Evolutionary conservation across 2,113 vertebrate genomes (phyloP).

Genomic region (Callocephalon fimbriatum): DNA sequence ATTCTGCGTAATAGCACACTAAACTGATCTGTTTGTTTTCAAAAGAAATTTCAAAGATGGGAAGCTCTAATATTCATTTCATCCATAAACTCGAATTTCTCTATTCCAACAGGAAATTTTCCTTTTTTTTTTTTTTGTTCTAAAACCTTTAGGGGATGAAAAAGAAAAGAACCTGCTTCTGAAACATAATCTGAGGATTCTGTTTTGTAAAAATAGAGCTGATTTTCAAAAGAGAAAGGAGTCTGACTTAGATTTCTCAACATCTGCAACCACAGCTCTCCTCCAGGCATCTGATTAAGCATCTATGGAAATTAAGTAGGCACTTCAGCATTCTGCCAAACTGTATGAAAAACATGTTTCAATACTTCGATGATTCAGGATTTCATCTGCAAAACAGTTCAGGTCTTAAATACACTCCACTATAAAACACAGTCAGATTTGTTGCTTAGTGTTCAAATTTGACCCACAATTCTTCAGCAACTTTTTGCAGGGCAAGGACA

Average conservation of each 20-base stretch:
- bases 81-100: background rate
- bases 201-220: conserved; percentile 15
- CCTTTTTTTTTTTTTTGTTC: background rate
- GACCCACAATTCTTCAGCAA: background rate
- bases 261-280: conserved; percentile 44
- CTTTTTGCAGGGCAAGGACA: background rate
- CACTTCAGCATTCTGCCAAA: conserved; percentile 11
- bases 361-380: background rate
- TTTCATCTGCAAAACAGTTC: background rate
- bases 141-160: background rate
- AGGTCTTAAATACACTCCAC: background rate
- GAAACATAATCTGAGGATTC: background rate
- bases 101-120: background rate
- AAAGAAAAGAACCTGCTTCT: background rate
- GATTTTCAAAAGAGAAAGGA: conserved; percentile 7
- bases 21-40: background rate
- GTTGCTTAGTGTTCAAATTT: background rate
- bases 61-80: background rate
- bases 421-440: background rate
- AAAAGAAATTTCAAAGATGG: background rate
- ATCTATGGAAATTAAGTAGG: conserved; percentile 14
- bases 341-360: background rate
- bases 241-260: conserved; percentile 9
- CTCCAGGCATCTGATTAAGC: conserved; percentile 14
- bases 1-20: background rate